Base-by-base conservation (phyloP, 2,797 vertebrate genomes). In the Cuculus canorus region DNA sequence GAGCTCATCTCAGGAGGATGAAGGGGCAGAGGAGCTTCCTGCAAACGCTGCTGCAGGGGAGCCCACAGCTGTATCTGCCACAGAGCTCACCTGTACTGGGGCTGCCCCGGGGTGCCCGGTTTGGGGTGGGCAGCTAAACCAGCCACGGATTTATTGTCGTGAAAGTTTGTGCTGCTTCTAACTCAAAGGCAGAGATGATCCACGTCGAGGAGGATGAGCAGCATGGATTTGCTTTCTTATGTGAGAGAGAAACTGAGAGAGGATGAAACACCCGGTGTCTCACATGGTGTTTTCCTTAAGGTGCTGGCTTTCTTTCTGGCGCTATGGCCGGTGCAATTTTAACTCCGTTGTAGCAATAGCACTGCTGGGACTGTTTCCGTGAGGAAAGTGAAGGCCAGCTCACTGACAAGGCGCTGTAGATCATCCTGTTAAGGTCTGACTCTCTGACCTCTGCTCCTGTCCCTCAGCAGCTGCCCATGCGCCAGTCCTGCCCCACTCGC, bases 41-140 rank as follows among this genome's bases (percentile, higher is more conserved):
- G 45, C 32, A 47, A 64, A 28, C 48, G 1, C 28, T 45, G 56
- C 9, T 73, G 52, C 52, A 52, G 77, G 52, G 50, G 13, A 80
- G 54, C 32, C 5, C 1, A 0, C 2, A 17, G n/a, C 39, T 41
- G 27, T 53, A 9, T 13, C 47, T 45, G 71, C 13, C 0, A 0
- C 12, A 39, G 64, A 25, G 37, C 73, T 73, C 54, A 19, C n/a
- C 3, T 0, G 22, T 11, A n/a, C 13, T 5, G 3, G 68, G 12
- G 72, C 60, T 60, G 56, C 52, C 45, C 2, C 2, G 7, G 60
- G 17, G 56, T 57, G 5, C 57, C 52, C 41, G 30, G 13, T 82
- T 23, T 3, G 43, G 75, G 78, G 7, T 0, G 4, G 61, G 75
- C 70, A 56, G 48, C 39, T 69, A 8, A 41, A 22, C n/a, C 57